Conservation (phyloP, 2,113 vertebrate species). For the Genyomyrus donnyi region DNA sequence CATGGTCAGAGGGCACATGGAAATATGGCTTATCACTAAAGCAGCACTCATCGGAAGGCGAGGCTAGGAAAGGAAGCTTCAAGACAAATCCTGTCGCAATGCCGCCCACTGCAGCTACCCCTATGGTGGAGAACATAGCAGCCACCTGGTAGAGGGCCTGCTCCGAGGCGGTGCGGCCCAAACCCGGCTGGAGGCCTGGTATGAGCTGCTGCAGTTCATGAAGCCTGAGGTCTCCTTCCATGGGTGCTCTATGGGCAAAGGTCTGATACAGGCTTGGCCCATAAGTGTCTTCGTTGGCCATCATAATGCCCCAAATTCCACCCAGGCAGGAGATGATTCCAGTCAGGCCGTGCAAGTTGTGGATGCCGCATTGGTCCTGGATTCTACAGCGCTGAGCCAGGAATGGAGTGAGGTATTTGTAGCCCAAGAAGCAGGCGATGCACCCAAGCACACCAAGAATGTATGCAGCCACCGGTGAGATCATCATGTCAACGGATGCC, state of each 20-base stretch:
- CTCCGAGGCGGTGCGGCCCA: conserved; percentile 23
- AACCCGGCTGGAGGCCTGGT: conserved; percentile 46
- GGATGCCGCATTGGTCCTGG: conserved; percentile 51
- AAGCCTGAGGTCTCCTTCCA: conserved; percentile 32
- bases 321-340: conserved; percentile 35
- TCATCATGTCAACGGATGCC: conserved; percentile 31
- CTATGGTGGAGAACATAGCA: conserved; percentile 46
- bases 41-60: conserved; percentile 47
- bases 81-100: conserved; percentile 47
- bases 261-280: conserved; percentile 21
- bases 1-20: conserved; percentile 46
- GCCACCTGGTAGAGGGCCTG: conserved; percentile 55
- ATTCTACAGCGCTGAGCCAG: conserved; percentile 24
- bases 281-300: background rate
- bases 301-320: conserved; percentile 31
- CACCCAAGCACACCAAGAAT: conserved; percentile 45
- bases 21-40: conserved; percentile 63
- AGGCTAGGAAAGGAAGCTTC: conserved; percentile 54
- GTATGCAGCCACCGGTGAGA: conserved; percentile 31
- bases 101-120: conserved; percentile 40
- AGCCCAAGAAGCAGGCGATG: conserved; percentile 35
- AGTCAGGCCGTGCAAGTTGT: conserved; percentile 53
- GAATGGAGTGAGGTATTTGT: conserved; percentile 44
- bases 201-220: conserved; percentile 42
- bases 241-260: conserved; percentile 39